Base-by-base conservation (phyloP, 2,113 vertebrate species). In the Tachysurus vachellii region DNA sequence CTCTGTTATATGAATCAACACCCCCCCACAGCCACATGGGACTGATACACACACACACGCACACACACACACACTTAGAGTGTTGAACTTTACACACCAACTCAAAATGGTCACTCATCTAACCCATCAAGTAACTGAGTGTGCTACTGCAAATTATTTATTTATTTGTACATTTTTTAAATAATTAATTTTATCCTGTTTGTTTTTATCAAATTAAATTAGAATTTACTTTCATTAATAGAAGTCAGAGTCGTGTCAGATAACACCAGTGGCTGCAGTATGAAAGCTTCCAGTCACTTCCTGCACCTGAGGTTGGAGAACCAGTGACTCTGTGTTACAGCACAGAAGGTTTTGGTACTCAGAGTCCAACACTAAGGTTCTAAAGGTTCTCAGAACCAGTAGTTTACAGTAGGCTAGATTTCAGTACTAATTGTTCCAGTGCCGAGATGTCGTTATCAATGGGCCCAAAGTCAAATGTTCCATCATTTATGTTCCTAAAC, bases 1-100 rank as follows among this genome's bases (percentile, higher is more conserved):
- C 93, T 85, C 77, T 93, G 94, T 93, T 93, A 93, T 90, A 94
- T 94, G 95, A 95, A 94, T 95, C 94, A 95, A 92, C 92, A 44
- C 93, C 88, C 93, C 95, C 95, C 94, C 93, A 93, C 86, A 90
- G 84, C 57, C 84, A 85, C 84, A 85, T 84, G 82, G 56, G 53
- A 84, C 59, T 21, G 1, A 73, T 19, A 31, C 80, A 84, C 13
- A 89, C 54, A 68, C 70, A 66, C 10, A 88, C 86, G 82, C 70
- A 42, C 68, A 84, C 83, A 61, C 80, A 80, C 59, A 64, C 75
- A 83, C 57, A 87, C 83, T 57, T 31, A 71, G 5, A 73, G 80
- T 87, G 80, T 83, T 71, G 80, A 87, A 83, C 71, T 64, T 87
- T 82, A 73, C 80, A 47, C 80, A 83, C 86, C 82, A 73, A 68